These are phyloP conservation scores for Colistium nudipinnis DNA, from an alignment of 2,113 vertebrate species.

Conservation along the genomic window DNA sequence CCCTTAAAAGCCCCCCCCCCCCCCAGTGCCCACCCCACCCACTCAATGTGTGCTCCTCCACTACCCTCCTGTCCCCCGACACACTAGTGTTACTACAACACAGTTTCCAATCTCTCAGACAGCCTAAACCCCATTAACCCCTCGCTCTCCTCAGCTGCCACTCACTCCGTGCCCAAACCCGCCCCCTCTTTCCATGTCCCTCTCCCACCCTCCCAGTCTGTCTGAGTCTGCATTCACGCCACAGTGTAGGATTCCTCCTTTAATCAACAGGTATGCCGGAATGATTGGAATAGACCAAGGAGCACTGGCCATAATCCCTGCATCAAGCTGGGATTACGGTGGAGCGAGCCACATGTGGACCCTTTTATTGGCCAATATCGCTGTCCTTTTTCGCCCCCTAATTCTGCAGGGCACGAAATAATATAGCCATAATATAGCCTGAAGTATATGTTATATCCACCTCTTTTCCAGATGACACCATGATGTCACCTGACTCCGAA, in stretches of 20 bases:
- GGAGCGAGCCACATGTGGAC: conserved; percentile 2
- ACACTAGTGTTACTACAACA: conserved; percentile 50
- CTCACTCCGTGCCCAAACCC: conserved; percentile 26
- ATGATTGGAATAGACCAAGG: conserved; percentile 66
- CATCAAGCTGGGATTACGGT: conserved; percentile 58
- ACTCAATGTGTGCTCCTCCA: background rate
- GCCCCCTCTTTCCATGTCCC: conserved; percentile 38
- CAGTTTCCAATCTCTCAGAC: conserved; percentile 66
- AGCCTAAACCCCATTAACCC: conserved; percentile 51
- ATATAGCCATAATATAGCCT: too few species aligned
- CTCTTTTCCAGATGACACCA: background rate
- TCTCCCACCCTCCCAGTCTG: conserved; percentile 38
- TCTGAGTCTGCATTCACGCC: conserved; percentile 62
- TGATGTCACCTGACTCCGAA: background rate
- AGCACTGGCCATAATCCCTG: conserved; percentile 56
- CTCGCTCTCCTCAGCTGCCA: conserved; percentile 47
- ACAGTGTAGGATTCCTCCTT: conserved; percentile 62
- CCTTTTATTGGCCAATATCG: conserved; percentile 13
- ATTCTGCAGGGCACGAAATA: background rate
- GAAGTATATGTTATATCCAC: background rate
- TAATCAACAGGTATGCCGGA: conserved; percentile 73
- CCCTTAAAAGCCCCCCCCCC: conserved; percentile 18
- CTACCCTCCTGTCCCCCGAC: conserved; percentile 9
- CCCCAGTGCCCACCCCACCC: background rate
- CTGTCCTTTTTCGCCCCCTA: background rate